These are phyloP conservation scores for Eristalinus aeneus DNA, from an alignment of 2,888 invertebrate genomes.

Conservation along the genomic window DNA sequence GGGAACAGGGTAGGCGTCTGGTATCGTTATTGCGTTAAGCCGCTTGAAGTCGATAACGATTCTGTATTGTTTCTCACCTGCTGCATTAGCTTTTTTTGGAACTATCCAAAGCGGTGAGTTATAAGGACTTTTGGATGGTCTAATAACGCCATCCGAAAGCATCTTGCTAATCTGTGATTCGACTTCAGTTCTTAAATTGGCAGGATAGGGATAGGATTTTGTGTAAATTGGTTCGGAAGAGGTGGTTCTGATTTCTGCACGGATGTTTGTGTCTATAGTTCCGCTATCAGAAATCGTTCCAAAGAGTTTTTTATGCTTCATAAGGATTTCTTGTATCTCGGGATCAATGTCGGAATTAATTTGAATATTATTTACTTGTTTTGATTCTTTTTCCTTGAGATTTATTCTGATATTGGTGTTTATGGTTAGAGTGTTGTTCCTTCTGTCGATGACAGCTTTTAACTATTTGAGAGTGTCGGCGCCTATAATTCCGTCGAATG, in stretches of 20 bases:
- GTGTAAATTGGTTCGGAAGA: constrained; percentile 19
- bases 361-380: constrained; percentile 14
- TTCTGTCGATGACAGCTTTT: not conserved
- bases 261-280: constrained; percentile 21
- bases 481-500: constrained; percentile 4
- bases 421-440: not conserved
- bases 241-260: constrained; percentile 10
- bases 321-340: not conserved
- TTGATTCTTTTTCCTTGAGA: constrained; percentile 2
- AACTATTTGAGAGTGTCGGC: not conserved
- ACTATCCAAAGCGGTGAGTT: no score
- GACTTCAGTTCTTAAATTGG: constrained; percentile 12
- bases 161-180: not conserved
- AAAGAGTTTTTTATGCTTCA: constrained; percentile 3
- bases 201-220: constrained; percentile 13
- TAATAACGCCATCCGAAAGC: no score
- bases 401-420: not conserved
- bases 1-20: constrained; percentile 11
- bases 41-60: constrained; percentile 25
- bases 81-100: not conserved
- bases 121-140: no score
- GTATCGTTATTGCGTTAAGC: constrained; percentile 25
- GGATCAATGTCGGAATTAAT: not conserved
- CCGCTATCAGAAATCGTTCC: constrained; percentile 19
- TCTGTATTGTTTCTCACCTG: constrained; percentile 17